These are phyloP conservation scores for Lipotes vexillifer DNA, from an alignment of 2,113 vertebrate species.

Conservation along the genomic window DNA sequence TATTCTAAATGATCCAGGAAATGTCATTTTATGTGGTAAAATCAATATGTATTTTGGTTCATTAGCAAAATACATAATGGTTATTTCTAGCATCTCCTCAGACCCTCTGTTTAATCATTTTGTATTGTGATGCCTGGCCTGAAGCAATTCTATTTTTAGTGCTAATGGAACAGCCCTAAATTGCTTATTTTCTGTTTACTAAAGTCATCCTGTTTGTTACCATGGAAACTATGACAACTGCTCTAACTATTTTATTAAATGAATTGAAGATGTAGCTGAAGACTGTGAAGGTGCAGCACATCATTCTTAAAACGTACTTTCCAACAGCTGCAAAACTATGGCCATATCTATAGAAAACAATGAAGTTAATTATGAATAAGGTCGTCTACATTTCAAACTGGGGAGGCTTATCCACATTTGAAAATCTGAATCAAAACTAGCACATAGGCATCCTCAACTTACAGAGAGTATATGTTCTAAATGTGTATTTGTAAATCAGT, in stretches of 20 bases:
- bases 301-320: constrained; percentile 47
- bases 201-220: constrained; percentile 83
- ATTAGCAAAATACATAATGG: constrained; percentile 69
- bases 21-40: constrained; percentile 62
- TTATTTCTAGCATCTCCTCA: constrained; percentile 72
- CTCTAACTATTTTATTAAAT: constrained; percentile 82
- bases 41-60: constrained; percentile 71
- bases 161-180: constrained; percentile 81
- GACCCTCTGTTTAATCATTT: constrained; percentile 76
- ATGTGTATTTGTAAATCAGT: neutral
- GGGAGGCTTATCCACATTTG: neutral
- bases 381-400: neutral
- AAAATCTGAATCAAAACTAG: constrained; percentile 5
- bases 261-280: constrained; percentile 77
- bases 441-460: neutral
- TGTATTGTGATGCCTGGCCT: constrained; percentile 76
- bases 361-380: constrained; percentile 22
- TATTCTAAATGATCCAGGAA: constrained; percentile 50
- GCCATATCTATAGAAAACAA: constrained; percentile 32
- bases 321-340: neutral
- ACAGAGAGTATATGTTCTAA: neutral
- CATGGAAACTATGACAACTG: constrained; percentile 83
- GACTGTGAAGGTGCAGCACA: constrained; percentile 61
- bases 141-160: constrained; percentile 85
- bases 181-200: constrained; percentile 89